Base-by-base conservation (phyloP, 2,797 vertebrate genomes). In the Philypnodon macrostomus region DNA sequence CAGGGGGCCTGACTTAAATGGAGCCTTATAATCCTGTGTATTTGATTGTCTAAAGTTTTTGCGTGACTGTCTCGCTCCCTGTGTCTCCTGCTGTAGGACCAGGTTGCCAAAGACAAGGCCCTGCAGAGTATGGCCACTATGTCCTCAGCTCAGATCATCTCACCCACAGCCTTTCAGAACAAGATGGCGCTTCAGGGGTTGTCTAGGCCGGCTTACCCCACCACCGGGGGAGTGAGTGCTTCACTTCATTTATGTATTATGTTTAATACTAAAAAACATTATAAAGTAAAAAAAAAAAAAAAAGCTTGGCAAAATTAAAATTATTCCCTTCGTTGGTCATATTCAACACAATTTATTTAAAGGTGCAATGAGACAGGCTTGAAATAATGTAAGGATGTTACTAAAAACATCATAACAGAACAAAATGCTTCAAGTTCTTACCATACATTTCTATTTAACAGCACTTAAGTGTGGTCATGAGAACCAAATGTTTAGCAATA, bases 141-240 rank as follows among this genome's bases (percentile, higher is more conserved):
- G 95, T 95, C 95, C 61, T 96, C 95, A 34, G 93, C 95, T 15
- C 95, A 98, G 90, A 95, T 97, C 84, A 91, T 97, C 88, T 97
- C 95, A 7, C 90, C 95, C 79, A 85, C 93, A 1, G 91, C 93
- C 82, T 95, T 96, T 82, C 94, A 96, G 80, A 95, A 90, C 87
- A 97, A 97, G 89, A 92, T 95, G 92, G 85, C 89, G 63, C 87
- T 94, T 63, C 91, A 93, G 77, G 90, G 91, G 47, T 91, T 97
- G 44, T 81, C 93, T 11, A 90, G 93, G 67, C 88, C 92, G 10
- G 77, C 92, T 58, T 94, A 94, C 66, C 89, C 91, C 73, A 83
- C 92, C 36, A 64, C 91, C 70, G 90, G 92, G 70, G 93, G 93
- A 84, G 95, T 98, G 87, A 94, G 94, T 93, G 23, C 33, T 37